A percentile compares a stretch with the other conserved stretches of the same genome.
Conservation (phyloP, 2,888 invertebrate genomes). For the Sussaba pulchella region DNA sequence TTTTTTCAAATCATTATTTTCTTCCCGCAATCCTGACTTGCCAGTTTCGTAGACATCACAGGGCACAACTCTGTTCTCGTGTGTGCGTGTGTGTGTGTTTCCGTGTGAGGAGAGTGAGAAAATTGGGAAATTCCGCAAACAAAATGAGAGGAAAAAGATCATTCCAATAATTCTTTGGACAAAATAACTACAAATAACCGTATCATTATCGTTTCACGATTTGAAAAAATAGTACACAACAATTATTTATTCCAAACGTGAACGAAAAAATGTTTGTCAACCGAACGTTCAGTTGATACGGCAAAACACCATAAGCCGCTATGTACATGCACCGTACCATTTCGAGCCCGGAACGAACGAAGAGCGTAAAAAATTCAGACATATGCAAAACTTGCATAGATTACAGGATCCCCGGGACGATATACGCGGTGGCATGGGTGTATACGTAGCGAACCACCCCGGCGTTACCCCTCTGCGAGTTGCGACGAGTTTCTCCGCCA, state of each 20-base stretch:
- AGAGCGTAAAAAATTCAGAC: conserved; percentile 76
- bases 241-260: no score
- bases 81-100: no score
- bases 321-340: conserved; percentile 10
- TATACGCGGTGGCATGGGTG: conserved; percentile 39
- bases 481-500: conserved; percentile 44
- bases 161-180: no score
- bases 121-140: no score
- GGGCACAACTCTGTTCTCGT: neutral
- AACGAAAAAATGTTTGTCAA: neutral
- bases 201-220: no score
- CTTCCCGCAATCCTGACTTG: neutral
- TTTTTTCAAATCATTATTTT: no score
- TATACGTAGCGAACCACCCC: conserved; percentile 5
- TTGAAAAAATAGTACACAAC: no score
- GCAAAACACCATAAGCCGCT: neutral
- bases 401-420: conserved; percentile 56
- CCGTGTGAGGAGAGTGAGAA: no score
- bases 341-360: conserved; percentile 56
- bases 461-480: conserved; percentile 51
- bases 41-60: neutral
- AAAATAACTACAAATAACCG: no score
- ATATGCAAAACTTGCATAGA: conserved; percentile 76
- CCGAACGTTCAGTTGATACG: conserved; percentile 13
- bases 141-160: no score